Evolutionary conservation across 2,113 vertebrate genomes (phyloP).

Genomic region (Phyllostomus discolor): DNA sequence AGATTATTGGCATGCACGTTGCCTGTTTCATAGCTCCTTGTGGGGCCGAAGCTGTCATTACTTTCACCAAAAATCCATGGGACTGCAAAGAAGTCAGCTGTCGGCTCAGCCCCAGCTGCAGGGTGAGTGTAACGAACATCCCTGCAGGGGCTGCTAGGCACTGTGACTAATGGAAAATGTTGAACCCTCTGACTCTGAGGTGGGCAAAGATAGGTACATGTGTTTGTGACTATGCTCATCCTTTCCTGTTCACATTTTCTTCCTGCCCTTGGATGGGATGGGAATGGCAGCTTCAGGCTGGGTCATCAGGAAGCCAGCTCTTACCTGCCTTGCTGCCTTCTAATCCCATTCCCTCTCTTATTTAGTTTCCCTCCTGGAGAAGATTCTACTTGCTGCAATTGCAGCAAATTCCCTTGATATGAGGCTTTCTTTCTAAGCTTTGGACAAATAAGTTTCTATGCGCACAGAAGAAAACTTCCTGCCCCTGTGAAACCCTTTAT

Average conservation of each 20-base stretch:
- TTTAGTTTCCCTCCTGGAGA: conserved; percentile 15
- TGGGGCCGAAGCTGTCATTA: not conserved
- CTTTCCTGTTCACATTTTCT: not conserved
- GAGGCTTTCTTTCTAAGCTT: not conserved
- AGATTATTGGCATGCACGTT: not conserved
- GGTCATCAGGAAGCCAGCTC: not conserved
- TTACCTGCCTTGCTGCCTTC: not conserved
- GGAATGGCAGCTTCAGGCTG: not conserved
- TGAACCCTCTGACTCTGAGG: not conserved
- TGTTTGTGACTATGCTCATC: not conserved
- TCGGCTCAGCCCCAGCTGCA: not conserved
- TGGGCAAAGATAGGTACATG: not conserved
- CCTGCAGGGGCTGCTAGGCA: not conserved
- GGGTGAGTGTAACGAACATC: not conserved
- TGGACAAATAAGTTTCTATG: not conserved
- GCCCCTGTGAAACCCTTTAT: not conserved
- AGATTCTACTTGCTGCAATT: not conserved
- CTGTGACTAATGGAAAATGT: not conserved
- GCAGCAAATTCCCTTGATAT: not conserved
- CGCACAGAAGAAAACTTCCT: not conserved
- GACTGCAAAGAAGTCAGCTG: conserved; percentile 45
- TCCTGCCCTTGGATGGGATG: not conserved
- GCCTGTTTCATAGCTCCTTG: conserved; percentile 11
- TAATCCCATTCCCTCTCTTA: conserved; percentile 46
- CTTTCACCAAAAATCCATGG: conserved; percentile 35